Percentiles rank a stretch among this genome's conserved stretches.
These are phyloP conservation scores for Catharus fuscescens DNA, from an alignment of 2,113 vertebrate species.

Conservation along the genomic window DNA sequence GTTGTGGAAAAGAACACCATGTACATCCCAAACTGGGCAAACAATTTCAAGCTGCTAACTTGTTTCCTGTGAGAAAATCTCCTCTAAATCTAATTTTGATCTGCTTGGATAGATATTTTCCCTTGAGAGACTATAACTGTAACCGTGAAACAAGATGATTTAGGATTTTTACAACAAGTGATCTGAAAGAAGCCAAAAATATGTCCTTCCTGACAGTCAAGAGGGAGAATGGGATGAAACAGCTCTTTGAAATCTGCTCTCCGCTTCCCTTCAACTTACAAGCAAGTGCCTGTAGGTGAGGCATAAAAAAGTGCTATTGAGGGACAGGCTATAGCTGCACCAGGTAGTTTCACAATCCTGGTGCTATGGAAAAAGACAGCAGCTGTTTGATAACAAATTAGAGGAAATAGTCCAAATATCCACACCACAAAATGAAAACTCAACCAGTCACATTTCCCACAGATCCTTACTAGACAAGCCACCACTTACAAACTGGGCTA, in stretches of 20 bases:
- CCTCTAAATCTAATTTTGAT: neutral
- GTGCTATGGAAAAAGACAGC: neutral
- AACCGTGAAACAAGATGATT: neutral
- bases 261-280: neutral
- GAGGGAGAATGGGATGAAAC: neutral
- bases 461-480: neutral
- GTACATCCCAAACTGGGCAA: neutral
- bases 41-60: neutral
- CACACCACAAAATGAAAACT: neutral
- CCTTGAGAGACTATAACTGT: neutral
- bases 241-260: neutral
- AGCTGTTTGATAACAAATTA: neutral
- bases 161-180: neutral
- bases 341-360: neutral
- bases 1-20: neutral
- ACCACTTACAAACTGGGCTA: neutral
- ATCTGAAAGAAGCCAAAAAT: neutral
- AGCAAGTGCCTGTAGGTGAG: neutral
- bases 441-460: neutral
- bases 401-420: neutral
- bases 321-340: neutral
- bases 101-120: constrained; percentile 13
- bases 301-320: neutral
- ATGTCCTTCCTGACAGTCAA: neutral
- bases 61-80: constrained; percentile 50